Evolutionary conservation across 2,888 invertebrate genomes (phyloP).

Genomic region (Conomelus anceps): DNA sequence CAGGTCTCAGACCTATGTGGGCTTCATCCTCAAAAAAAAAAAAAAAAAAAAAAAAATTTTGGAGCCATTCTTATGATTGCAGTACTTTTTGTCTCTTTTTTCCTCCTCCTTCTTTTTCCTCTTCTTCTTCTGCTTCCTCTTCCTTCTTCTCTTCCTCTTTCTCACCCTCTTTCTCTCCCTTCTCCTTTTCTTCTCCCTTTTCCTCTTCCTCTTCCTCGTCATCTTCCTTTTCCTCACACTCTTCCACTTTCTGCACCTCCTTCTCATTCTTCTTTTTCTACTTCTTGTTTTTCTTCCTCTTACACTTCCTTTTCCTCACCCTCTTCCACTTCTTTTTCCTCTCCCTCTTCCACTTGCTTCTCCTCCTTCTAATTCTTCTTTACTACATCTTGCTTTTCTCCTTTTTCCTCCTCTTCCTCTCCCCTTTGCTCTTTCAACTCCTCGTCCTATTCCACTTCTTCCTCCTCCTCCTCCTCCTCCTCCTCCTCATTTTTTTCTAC

Average conservation of each 20-base stretch:
- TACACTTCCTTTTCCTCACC: slow-evolving; percentile 1
- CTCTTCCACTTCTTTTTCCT: slow-evolving; percentile 9
- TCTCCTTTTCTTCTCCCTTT: no score
- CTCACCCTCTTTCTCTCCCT: no score
- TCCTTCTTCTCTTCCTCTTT: no score
- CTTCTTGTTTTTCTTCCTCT: background rate
- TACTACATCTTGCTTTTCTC: background rate
- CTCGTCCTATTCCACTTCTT: background rate
- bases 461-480: background rate
- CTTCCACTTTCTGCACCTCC: background rate
- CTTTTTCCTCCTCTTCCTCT: background rate
- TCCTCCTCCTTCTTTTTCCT: no score
- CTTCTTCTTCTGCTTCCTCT: no score
- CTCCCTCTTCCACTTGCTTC: slow-evolving; percentile 1
- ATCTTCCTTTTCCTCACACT: slow-evolving; percentile 7
- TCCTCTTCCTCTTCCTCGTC: background rate
- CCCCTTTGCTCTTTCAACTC: background rate
- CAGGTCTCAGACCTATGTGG: no score
- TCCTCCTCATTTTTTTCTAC: background rate
- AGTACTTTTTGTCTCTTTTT: no score
- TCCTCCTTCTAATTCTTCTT: background rate
- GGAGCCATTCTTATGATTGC: no score
- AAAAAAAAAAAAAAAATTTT: no score
- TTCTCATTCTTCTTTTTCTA: background rate
- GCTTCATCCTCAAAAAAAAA: no score